Conservation (phyloP, 2,113 vertebrate species). For the Craseonycteris thonglongyai region DNA sequence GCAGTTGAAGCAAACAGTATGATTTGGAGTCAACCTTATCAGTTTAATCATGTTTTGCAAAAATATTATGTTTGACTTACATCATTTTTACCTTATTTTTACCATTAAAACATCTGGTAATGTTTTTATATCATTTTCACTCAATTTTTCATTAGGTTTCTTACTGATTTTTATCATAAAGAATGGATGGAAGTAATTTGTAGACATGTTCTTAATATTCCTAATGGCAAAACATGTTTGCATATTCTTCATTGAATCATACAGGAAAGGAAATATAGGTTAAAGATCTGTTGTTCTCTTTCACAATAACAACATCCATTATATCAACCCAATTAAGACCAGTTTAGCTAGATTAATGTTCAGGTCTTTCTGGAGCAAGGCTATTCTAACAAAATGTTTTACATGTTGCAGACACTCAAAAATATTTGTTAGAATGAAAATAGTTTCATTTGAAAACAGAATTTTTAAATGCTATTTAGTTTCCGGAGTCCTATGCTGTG, state of each 20-base stretch:
- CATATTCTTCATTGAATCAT: not conserved
- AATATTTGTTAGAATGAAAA: not conserved
- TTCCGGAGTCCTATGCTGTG: not conserved
- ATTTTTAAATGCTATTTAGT: not conserved
- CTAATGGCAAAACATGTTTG: not conserved
- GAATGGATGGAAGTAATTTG: not conserved
- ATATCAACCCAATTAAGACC: not conserved
- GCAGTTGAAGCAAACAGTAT: not conserved
- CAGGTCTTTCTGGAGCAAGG: not conserved
- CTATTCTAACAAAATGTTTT: not conserved
- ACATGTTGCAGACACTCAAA: not conserved
- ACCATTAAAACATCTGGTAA: not conserved
- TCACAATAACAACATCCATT: not conserved
- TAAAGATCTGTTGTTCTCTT: not conserved
- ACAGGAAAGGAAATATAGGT: not conserved
- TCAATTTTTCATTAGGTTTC: not conserved
- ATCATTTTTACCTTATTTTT: not conserved
- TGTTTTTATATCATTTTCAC: not conserved
- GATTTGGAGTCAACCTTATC: not conserved
- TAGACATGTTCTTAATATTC: not conserved
- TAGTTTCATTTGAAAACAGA: not conserved
- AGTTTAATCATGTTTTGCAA: not conserved
- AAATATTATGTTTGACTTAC: not conserved
- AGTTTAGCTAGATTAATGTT: not conserved
- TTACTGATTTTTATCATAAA: not conserved